Evolutionary conservation across 2,797 vertebrate species (phyloP).

Genomic region (Leucoraja ocellata): DNA sequence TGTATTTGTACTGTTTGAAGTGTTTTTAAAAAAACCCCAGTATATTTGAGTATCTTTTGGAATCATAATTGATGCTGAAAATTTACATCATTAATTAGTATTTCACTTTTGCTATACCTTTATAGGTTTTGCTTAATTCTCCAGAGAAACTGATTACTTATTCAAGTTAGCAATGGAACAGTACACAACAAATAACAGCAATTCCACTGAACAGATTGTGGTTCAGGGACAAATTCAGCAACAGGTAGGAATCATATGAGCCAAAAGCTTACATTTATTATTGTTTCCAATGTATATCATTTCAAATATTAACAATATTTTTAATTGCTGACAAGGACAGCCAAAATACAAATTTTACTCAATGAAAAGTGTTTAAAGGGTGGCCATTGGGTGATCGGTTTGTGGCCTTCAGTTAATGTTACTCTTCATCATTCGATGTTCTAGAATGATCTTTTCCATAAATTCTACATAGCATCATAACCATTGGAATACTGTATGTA

Average conservation of each 20-base stretch:
- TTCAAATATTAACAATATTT: not conserved
- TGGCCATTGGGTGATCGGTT: too few relatives aligned
- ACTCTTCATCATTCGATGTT: not conserved
- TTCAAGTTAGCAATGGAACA: constrained; percentile 72
- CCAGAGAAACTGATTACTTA: not conserved
- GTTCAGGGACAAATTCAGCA: constrained; percentile 94
- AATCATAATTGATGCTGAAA: not conserved
- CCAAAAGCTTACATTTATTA: not conserved
- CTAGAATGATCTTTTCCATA: not conserved
- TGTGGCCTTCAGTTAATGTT: not conserved
- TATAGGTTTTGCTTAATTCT: constrained; percentile 27
- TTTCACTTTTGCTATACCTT: not conserved
- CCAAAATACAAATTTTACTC: not conserved
- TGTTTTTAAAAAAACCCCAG: not conserved
- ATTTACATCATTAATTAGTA: not conserved
- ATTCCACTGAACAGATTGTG: constrained; percentile 88
- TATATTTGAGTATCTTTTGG: not conserved
- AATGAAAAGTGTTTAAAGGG: not conserved
- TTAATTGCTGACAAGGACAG: not conserved
- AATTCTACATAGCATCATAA: not conserved
- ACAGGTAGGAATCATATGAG: constrained; percentile 63
- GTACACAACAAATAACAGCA: constrained; percentile 77
- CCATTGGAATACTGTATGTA: too few relatives aligned
- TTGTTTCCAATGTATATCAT: not conserved
- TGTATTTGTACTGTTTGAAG: not conserved